Evolutionary conservation across 1,140 invertebrate genomes (phyloP).

Genomic region (Cherax destructor): DNA sequence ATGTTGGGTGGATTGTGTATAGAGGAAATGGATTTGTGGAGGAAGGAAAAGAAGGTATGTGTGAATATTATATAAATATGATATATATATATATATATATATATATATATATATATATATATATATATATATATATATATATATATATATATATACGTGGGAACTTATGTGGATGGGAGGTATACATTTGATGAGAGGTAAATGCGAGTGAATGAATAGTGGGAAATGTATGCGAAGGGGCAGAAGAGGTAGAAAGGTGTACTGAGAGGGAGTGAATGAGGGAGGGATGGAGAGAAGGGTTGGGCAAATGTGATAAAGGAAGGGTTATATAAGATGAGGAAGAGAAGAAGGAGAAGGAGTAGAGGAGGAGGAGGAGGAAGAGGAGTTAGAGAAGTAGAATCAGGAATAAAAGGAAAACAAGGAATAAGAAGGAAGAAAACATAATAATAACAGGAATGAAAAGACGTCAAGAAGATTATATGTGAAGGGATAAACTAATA

Average conservation of each 20-base stretch:
- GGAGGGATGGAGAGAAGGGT: neutral
- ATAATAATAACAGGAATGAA: too few relatives aligned
- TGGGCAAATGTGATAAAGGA: neutral
- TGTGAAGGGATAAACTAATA: too few relatives aligned
- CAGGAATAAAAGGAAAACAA: neutral
- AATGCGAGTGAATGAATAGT: neutral
- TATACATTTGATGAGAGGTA: neutral
- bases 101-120: too few relatives aligned
- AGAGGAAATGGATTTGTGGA: too few relatives aligned
- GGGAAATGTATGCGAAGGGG: neutral
- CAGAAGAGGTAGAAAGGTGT: neutral
- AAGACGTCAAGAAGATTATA: too few relatives aligned
- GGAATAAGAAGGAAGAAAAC: neutral
- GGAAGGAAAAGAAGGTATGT: too few relatives aligned
- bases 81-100: too few relatives aligned
- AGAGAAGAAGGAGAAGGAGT: neutral
- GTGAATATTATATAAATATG: too few relatives aligned
- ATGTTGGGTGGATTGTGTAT: too few relatives aligned
- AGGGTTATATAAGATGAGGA: neutral
- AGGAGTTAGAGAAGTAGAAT: neutral
- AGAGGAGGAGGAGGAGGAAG: neutral
- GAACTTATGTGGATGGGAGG: too few relatives aligned
- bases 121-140: too few relatives aligned
- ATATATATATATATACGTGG: too few relatives aligned
- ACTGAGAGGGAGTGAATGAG: neutral